Evolutionary conservation across 2,888 invertebrate genomes (phyloP).

Genomic region (Toxonevra muliebris): DNA sequence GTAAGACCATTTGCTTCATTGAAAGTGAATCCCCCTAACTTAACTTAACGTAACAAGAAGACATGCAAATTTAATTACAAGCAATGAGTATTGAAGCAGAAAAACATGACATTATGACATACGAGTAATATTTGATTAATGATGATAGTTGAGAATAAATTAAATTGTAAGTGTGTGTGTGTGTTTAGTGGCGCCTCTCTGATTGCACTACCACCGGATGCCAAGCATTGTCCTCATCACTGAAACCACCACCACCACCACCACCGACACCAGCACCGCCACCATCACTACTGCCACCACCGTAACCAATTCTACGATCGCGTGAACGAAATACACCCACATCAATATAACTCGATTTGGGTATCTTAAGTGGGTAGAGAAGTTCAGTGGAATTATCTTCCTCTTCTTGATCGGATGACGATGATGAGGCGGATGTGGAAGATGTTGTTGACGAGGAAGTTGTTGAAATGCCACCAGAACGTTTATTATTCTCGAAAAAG

Average conservation of each 20-base stretch:
- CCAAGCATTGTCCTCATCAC: constrained; percentile 52
- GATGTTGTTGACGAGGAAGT: background rate
- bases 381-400: constrained; percentile 14
- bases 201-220: constrained; percentile 55
- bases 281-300: constrained; percentile 43
- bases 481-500: constrained; percentile 71
- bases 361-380: constrained; percentile 36
- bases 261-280: constrained; percentile 36
- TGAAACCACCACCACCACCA: constrained; percentile 20
- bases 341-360: constrained; percentile 36
- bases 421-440: constrained; percentile 12
- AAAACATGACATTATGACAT: too few relatives aligned
- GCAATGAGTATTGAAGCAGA: too few relatives aligned
- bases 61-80: too few relatives aligned
- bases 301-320: constrained; percentile 55
- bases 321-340: constrained; percentile 41
- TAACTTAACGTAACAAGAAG: too few relatives aligned
- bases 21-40: too few relatives aligned
- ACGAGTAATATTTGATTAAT: too few relatives aligned
- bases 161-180: too few relatives aligned
- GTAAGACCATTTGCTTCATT: too few relatives aligned
- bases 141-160: too few relatives aligned
- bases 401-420: constrained; percentile 12
- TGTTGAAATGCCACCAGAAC: constrained; percentile 33
- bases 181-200: background rate